phyloP scores from a whole-genome alignment of 2,888 invertebrate species.

The Conomelus anceps region DNA sequence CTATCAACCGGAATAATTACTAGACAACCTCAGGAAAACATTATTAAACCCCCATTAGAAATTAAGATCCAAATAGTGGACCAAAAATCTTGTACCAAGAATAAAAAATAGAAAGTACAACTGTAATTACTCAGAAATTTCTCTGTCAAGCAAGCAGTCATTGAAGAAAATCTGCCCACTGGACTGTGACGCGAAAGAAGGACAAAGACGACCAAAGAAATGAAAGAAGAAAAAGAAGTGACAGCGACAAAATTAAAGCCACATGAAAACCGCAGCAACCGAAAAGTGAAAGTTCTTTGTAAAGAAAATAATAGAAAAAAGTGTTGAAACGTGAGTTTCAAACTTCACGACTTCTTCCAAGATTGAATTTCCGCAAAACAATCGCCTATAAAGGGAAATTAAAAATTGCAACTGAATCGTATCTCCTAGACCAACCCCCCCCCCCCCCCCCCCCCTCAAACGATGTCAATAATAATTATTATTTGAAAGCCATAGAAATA shows the following conservation, averaged over 20 bases:
- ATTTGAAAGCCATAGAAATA: neutral
- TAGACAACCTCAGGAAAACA: neutral
- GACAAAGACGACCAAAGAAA: constrained; percentile 23
- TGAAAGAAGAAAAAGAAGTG: neutral
- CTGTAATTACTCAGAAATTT: neutral
- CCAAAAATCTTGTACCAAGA: neutral
- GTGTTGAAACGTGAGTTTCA: neutral
- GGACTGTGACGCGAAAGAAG: neutral
- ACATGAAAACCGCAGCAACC: neutral
- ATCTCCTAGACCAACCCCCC: too few relatives aligned
- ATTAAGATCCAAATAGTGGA: neutral
- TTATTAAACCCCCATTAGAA: neutral
- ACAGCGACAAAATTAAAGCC: neutral
- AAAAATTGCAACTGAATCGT: neutral
- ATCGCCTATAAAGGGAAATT: neutral
- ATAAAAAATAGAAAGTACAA: neutral
- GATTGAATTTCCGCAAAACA: neutral
- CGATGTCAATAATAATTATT: neutral
- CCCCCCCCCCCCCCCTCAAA: too few relatives aligned
- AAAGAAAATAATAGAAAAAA: neutral
- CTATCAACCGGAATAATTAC: neutral
- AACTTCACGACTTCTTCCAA: neutral
- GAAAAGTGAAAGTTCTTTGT: neutral
- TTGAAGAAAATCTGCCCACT: constrained; percentile 6
- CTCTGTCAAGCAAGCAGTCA: neutral